Conservation (phyloP, 30 jellyfish, hydroid and myxozoan genomes). For the Hydractinia symbiolongicarpus region DNA sequence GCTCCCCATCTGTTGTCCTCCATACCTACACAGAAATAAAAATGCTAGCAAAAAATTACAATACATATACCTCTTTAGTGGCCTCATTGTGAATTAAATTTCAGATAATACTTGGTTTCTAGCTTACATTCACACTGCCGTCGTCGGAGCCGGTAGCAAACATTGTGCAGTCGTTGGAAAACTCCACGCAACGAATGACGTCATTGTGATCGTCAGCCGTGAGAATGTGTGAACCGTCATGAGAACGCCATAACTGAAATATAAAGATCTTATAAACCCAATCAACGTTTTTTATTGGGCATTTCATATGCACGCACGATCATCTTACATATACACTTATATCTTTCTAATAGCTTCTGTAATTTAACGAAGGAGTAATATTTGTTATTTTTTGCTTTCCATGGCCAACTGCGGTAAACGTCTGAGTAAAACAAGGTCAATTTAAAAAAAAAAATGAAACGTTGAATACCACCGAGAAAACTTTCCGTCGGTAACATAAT, state of each 20-base stretch:
- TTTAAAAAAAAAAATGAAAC: too few species aligned
- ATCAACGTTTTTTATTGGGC: background rate
- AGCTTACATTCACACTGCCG: constrained; percentile 62
- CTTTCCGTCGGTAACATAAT: too few species aligned
- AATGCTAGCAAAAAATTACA: background rate
- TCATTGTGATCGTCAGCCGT: constrained; percentile 49
- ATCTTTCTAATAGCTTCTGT: too few species aligned
- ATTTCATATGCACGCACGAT: too few species aligned
- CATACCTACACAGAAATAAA: constrained; percentile 37
- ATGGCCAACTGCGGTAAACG: too few species aligned
- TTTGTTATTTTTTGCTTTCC: too few species aligned
- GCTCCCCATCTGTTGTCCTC: constrained; percentile 46
- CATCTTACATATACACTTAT: too few species aligned
- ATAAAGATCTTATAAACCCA: background rate
- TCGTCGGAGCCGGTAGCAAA: constrained; percentile 85
- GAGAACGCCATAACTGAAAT: constrained; percentile 20
- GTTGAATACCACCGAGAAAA: too few species aligned
- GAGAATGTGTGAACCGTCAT: constrained; percentile 33
- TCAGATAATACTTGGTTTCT: background rate
- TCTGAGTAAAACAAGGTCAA: too few species aligned
- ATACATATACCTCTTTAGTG: background rate
- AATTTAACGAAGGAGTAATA: too few species aligned
- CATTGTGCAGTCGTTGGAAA: constrained; percentile 53
- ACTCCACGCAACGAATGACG: constrained; percentile 59
- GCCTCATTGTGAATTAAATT: background rate